A percentile compares a stretch with the other conserved stretches of the same genome.
Conservation (phyloP, 1,140 invertebrate species). For the Caenorhabditis remanei region DNA sequence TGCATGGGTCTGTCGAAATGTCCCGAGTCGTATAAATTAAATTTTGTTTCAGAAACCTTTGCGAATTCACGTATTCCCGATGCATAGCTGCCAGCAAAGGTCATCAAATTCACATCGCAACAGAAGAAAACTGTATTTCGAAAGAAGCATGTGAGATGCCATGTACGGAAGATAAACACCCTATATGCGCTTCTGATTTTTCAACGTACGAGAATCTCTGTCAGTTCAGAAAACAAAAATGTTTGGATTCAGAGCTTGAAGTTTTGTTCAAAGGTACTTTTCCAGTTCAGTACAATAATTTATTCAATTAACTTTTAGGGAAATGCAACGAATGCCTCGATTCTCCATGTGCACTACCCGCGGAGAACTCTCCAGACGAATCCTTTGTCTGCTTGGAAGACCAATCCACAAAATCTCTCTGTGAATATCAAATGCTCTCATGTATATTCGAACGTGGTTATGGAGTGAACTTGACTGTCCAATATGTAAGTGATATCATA, state of each 20-base stretch:
- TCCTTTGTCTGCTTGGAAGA: slow-evolving; percentile 74
- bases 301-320: slow-evolving; percentile 60
- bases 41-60: slow-evolving; percentile 68
- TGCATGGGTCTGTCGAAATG: slow-evolving; percentile 65
- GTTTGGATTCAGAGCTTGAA: slow-evolving; percentile 68
- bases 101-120: slow-evolving; percentile 66
- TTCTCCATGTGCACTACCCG: slow-evolving; percentile 67
- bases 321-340: slow-evolving; percentile 69
- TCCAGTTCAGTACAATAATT: neutral
- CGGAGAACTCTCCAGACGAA: slow-evolving; percentile 64
- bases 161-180: slow-evolving; percentile 63
- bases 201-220: slow-evolving; percentile 71
- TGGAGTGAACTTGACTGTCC: slow-evolving; percentile 73
- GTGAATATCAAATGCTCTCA: slow-evolving; percentile 75
- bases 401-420: slow-evolving; percentile 72
- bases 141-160: slow-evolving; percentile 20
- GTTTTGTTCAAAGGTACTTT: slow-evolving; percentile 73
- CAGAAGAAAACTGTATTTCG: slow-evolving; percentile 66
- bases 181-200: slow-evolving; percentile 74
- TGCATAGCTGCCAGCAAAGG: slow-evolving; percentile 71
- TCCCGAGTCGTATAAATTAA: neutral
- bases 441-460: slow-evolving; percentile 72
- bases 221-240: slow-evolving; percentile 69
- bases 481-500: slow-evolving; percentile 65
- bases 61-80: slow-evolving; percentile 71